phyloP scores from a whole-genome alignment of 2,113 vertebrate species.

The Cephalopholis sonnerati region DNA sequence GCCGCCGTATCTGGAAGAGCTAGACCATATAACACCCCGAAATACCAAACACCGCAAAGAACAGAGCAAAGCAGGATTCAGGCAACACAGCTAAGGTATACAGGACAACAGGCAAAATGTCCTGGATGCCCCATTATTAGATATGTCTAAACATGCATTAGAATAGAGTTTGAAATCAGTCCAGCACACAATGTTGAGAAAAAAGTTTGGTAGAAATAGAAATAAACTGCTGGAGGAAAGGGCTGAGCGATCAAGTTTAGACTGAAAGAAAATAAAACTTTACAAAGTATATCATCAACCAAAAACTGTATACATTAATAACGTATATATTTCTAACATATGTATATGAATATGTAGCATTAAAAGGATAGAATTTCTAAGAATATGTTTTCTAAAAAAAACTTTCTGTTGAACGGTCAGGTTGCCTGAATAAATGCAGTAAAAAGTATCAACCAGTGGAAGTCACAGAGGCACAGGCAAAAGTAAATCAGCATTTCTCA shows the following conservation, averaged over 20 bases:
- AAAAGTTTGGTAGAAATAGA: background rate
- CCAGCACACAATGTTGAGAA: slow-evolving; percentile 28
- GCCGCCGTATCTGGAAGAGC: slow-evolving; percentile 98
- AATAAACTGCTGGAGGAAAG: slow-evolving; percentile 1
- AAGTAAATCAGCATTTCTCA: background rate
- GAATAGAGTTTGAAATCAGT: slow-evolving; percentile 19
- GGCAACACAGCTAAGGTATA: slow-evolving; percentile 13
- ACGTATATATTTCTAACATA: too few relatives aligned
- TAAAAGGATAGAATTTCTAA: background rate
- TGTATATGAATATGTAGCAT: too few relatives aligned
- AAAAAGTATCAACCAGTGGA: background rate
- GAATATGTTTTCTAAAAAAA: background rate
- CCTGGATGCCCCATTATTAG: slow-evolving; percentile 22
- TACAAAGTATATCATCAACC: background rate
- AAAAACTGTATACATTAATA: background rate
- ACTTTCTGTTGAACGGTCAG: background rate
- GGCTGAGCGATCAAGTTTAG: slow-evolving; percentile 36
- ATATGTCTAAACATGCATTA: slow-evolving; percentile 58
- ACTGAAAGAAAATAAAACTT: background rate
- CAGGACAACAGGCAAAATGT: slow-evolving; percentile 11
- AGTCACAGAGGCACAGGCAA: background rate
- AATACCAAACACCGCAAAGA: slow-evolving; percentile 90
- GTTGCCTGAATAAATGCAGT: too few relatives aligned
- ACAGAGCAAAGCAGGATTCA: slow-evolving; percentile 82
- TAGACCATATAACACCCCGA: slow-evolving; percentile 93